Evolutionary conservation across 2,113 vertebrate species (phyloP).

Genomic region (Brachyhypopomus occidentalis): DNA sequence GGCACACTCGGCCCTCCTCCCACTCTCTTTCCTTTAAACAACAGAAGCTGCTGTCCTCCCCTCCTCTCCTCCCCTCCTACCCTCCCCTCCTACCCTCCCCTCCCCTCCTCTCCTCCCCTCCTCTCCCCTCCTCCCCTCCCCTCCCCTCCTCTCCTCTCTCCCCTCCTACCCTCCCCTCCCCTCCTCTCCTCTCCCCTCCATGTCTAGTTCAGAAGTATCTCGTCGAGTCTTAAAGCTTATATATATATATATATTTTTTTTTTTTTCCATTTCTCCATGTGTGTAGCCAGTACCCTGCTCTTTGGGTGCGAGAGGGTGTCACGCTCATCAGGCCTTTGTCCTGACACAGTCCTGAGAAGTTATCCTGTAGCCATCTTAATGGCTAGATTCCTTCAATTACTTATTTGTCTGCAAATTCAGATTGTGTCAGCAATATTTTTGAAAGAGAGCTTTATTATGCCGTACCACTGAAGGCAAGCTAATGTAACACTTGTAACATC

Average conservation of each 20-base stretch:
- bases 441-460: too few relatives aligned
- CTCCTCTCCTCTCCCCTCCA: conserved; percentile 25
- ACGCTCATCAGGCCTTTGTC: neutral
- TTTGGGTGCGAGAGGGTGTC: neutral
- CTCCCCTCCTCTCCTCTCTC: conserved; percentile 10
- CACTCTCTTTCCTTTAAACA: conserved; percentile 44
- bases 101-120: neutral
- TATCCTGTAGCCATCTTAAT: too few relatives aligned
- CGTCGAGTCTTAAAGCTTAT: conserved; percentile 40
- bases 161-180: conserved; percentile 44
- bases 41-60: conserved; percentile 47
- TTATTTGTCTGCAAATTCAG: neutral
- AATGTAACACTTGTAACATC: too few relatives aligned
- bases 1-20: conserved; percentile 35
- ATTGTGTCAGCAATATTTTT: neutral
- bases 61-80: neutral
- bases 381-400: neutral
- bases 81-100: conserved; percentile 44
- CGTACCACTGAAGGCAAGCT: too few relatives aligned
- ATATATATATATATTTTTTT: conserved; percentile 42
- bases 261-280: conserved; percentile 53
- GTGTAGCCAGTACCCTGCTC: conserved; percentile 27
- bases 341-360: neutral
- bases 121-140: conserved; percentile 28
- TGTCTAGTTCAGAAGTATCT: conserved; percentile 10